phyloP scores from a whole-genome alignment of 1,140 invertebrate genomes.

The Linepithema humile region DNA sequence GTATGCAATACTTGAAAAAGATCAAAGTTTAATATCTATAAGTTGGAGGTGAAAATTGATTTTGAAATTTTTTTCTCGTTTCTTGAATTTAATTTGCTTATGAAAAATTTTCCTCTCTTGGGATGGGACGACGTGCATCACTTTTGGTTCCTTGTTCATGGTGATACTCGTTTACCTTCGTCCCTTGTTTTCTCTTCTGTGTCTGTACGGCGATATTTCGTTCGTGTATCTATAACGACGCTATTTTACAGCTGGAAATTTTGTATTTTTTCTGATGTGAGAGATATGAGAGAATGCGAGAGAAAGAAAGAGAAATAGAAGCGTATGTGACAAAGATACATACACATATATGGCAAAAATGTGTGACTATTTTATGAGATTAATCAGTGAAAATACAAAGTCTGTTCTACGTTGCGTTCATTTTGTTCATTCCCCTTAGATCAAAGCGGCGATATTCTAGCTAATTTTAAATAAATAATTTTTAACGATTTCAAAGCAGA shows the following conservation, averaged over 20 bases:
- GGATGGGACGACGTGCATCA: constrained; percentile 6
- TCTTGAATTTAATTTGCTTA: neutral
- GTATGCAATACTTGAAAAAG: constrained; percentile 7
- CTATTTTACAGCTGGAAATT: constrained; percentile 56
- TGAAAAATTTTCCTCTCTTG: no score
- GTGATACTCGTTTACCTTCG: constrained; percentile 54
- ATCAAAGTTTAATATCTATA: no score
- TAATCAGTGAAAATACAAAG: constrained; percentile 65
- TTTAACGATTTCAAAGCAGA: neutral
- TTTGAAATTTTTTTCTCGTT: neutral
- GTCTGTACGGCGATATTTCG: constrained; percentile 18
- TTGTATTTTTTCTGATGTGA: constrained; percentile 66
- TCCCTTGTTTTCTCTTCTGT: constrained; percentile 24
- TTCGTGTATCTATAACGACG: constrained; percentile 33
- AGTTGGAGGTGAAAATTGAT: no score
- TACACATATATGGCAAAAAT: constrained; percentile 45
- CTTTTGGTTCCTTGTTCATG: constrained; percentile 63
- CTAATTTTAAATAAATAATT: neutral
- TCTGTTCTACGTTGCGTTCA: constrained; percentile 20
- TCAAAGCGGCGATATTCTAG: neutral
- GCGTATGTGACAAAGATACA: constrained; percentile 8
- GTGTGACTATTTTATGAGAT: constrained; percentile 71
- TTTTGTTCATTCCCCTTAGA: neutral
- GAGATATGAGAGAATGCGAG: neutral
- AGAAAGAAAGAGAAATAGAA: neutral